Evolutionary conservation across 2,888 invertebrate genomes (phyloP).

Genomic region (Sinhomidia bicolor): DNA sequence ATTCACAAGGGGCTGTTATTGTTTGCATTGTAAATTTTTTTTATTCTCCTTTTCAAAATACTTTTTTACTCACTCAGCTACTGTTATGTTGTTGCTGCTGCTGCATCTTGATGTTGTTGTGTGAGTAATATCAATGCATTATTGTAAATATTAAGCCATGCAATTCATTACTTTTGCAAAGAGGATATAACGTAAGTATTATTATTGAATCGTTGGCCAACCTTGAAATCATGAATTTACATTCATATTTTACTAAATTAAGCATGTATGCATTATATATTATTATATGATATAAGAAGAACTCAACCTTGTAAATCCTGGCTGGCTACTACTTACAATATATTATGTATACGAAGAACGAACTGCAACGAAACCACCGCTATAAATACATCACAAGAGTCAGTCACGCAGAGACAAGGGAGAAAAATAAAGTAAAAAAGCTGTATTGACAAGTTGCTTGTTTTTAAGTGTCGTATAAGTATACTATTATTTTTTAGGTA

Average conservation of each 20-base stretch:
- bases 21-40: neutral
- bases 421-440: constrained; percentile 40
- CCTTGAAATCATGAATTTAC: constrained; percentile 69
- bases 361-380: constrained; percentile 32
- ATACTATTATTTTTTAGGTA: too few relatives aligned
- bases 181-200: constrained; percentile 32
- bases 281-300: neutral
- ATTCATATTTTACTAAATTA: constrained; percentile 69
- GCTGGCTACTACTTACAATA: constrained; percentile 47
- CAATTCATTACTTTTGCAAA: constrained; percentile 17
- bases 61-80: neutral
- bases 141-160: neutral
- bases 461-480: constrained; percentile 50
- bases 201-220: constrained; percentile 64
- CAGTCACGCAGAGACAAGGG: constrained; percentile 61
- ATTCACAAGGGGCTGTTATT: neutral
- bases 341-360: too few relatives aligned
- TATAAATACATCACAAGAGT: constrained; percentile 46
- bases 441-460: constrained; percentile 48
- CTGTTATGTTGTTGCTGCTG: too few relatives aligned
- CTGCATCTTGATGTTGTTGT: too few relatives aligned
- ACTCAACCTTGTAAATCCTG: constrained; percentile 57
- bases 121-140: constrained; percentile 34
- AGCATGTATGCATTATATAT: constrained; percentile 9
- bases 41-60: neutral